Conservation (phyloP, 2,797 vertebrate species). For the Poecilia picta region DNA sequence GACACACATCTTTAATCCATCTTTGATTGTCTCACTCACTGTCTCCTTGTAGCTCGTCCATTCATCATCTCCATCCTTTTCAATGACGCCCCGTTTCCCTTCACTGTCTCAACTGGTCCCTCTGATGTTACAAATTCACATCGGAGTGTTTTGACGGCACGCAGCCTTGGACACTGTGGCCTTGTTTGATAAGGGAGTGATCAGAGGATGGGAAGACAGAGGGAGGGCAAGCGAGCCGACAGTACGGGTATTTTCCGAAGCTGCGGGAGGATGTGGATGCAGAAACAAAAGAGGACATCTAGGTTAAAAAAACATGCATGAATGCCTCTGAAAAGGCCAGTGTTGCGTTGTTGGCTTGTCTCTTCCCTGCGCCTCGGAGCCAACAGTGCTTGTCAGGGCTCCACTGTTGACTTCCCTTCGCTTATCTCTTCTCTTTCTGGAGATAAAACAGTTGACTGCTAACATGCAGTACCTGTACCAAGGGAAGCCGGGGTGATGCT, state of each 20-base stretch:
- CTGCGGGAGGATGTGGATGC: constrained; percentile 50
- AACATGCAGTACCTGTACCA: constrained; percentile 54
- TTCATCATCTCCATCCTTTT: constrained; percentile 54
- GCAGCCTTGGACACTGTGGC: constrained; percentile 56
- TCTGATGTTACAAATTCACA: constrained; percentile 67
- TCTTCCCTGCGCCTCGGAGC: constrained; percentile 70
- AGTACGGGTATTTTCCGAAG: constrained; percentile 41
- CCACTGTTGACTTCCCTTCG: constrained; percentile 62
- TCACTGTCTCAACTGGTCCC: constrained; percentile 45
- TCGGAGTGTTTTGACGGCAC: constrained; percentile 53
- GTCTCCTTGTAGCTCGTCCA: constrained; percentile 42
- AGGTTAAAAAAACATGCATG: constrained; percentile 75
- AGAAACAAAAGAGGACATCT: constrained; percentile 75
- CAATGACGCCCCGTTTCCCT: constrained; percentile 51
- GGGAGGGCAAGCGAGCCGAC: constrained; percentile 32
- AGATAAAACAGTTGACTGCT: constrained; percentile 52
- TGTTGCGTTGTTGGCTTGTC: constrained; percentile 61
- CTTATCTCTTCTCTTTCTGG: constrained; percentile 42
- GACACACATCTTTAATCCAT: constrained; percentile 65
- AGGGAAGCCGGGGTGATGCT: not conserved
- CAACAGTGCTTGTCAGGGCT: constrained; percentile 61
- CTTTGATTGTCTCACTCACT: constrained; percentile 52
- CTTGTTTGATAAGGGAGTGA: constrained; percentile 50
- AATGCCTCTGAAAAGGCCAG: constrained; percentile 75
- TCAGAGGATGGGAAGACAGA: constrained; percentile 51